Evolutionary conservation across 2,113 vertebrate genomes (phyloP).

Genomic region (Epinephelus moara): DNA sequence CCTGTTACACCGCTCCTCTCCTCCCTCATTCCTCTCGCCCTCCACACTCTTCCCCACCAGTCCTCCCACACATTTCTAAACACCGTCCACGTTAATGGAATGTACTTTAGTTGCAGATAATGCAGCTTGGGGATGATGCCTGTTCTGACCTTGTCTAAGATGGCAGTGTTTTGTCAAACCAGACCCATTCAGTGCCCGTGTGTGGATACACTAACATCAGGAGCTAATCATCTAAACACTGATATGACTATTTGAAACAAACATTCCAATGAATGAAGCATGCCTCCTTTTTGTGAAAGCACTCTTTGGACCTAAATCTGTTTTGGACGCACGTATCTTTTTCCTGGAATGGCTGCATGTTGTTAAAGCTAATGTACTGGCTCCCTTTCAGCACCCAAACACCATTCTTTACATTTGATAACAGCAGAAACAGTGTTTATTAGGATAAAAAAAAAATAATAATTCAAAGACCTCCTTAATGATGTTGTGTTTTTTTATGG

Average conservation of each 20-base stretch:
- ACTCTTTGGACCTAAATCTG: constrained; percentile 22
- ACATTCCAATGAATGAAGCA: constrained; percentile 30
- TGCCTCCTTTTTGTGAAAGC: constrained; percentile 12
- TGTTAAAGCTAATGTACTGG: constrained; percentile 27
- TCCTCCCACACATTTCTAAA: constrained; percentile 52
- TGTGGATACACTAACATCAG: constrained; percentile 22
- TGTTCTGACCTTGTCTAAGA: constrained; percentile 64
- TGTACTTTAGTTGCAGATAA: constrained; percentile 44
- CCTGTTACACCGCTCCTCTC: constrained; percentile 47
- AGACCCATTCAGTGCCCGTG: constrained; percentile 15
- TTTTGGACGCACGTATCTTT: constrained; percentile 29
- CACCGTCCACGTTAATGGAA: constrained; percentile 33
- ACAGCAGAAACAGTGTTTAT: not conserved
- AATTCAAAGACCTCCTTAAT: not conserved
- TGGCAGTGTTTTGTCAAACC: constrained; percentile 48
- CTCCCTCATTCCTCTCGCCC: constrained; percentile 60
- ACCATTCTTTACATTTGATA: constrained; percentile 6
- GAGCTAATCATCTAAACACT: constrained; percentile 39
- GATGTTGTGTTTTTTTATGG: not conserved
- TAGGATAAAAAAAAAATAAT: not conserved
- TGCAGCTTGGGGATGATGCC: constrained; percentile 40
- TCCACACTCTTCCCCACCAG: constrained; percentile 22
- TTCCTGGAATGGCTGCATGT: constrained; percentile 15
- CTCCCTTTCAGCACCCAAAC: constrained; percentile 15
- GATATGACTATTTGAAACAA: constrained; percentile 26